phyloP scores from a whole-genome alignment of 2,888 invertebrate genomes.

The Arge pagana region DNA sequence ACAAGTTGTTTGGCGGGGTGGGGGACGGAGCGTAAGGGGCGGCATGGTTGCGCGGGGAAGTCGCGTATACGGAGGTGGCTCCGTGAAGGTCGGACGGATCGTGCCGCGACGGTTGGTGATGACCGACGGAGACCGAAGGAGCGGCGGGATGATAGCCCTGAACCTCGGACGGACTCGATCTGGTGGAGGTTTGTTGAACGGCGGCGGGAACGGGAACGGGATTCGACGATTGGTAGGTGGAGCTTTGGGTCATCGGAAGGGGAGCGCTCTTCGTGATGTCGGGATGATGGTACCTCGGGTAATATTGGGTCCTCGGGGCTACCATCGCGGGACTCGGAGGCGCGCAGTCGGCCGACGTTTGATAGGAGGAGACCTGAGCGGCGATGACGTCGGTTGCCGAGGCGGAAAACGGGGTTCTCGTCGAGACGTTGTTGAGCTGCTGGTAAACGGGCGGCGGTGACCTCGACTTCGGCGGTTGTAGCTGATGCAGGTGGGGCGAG shows the following conservation, averaged over 20 bases:
- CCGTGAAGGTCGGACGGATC: slow-evolving; percentile 10
- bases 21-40: slow-evolving; percentile 1
- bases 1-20: neutral
- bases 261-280: slow-evolving; percentile 53
- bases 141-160: slow-evolving; percentile 30
- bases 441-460: slow-evolving; percentile 49
- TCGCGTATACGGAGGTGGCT: too few relatives aligned
- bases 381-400: slow-evolving; percentile 37
- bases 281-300: slow-evolving; percentile 53
- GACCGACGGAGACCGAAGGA: slow-evolving; percentile 26
- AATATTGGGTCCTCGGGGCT: slow-evolving; percentile 50
- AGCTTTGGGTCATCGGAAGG: slow-evolving; percentile 45
- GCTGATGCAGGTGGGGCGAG: slow-evolving; percentile 39
- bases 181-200: slow-evolving; percentile 37
- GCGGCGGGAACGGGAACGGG: slow-evolving; percentile 52
- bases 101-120: slow-evolving; percentile 31
- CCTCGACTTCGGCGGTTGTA: slow-evolving; percentile 41
- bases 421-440: slow-evolving; percentile 44
- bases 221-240: slow-evolving; percentile 45
- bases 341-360: slow-evolving; percentile 21
- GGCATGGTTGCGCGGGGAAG: slow-evolving; percentile 1
- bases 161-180: slow-evolving; percentile 39
- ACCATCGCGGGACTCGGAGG: slow-evolving; percentile 31
- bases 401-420: slow-evolving; percentile 42
- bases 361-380: slow-evolving; percentile 14